A percentile compares a stretch with the other conserved stretches of the same genome.
These are phyloP conservation scores for Volucella inanis DNA, from an alignment of 2,888 invertebrate species.

Conservation along the genomic window DNA sequence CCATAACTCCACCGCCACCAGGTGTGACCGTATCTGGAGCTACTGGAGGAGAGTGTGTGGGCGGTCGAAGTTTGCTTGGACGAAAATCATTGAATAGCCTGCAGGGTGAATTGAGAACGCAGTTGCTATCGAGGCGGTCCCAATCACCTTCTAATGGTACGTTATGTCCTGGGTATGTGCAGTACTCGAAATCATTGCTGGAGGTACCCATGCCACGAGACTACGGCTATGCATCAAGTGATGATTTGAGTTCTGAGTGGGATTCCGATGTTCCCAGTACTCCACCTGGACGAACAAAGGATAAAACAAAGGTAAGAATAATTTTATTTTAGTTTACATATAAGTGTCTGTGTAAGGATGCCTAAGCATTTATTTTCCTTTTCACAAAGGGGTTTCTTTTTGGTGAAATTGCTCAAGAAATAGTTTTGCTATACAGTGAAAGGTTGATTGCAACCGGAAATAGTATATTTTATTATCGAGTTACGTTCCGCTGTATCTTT, in stretches of 20 bases:
- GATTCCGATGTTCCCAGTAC: slow-evolving; percentile 89
- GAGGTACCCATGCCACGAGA: slow-evolving; percentile 90
- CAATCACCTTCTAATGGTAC: slow-evolving; percentile 82
- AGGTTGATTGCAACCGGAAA: too few species aligned
- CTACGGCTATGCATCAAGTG: slow-evolving; percentile 95
- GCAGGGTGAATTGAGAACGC: slow-evolving; percentile 31
- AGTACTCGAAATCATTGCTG: slow-evolving; percentile 90
- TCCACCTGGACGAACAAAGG: slow-evolving; percentile 71
- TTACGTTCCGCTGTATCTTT: too few species aligned
- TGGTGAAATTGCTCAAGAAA: too few species aligned
- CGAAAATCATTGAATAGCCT: slow-evolving; percentile 2
- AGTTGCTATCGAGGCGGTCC: slow-evolving; percentile 82
- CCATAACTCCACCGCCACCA: slow-evolving; percentile 76
- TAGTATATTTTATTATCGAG: too few species aligned
- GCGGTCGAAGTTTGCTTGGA: slow-evolving; percentile 39
- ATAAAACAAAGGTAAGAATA: slow-evolving; percentile 76
- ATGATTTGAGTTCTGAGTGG: slow-evolving; percentile 96
- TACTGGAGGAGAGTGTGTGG: slow-evolving; percentile 57
- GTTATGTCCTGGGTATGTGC: slow-evolving; percentile 88
- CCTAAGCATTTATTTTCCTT: too few species aligned
- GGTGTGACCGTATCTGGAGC: slow-evolving; percentile 49
- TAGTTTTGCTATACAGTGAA: too few species aligned
- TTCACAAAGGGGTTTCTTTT: too few species aligned
- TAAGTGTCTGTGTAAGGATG: too few species aligned
- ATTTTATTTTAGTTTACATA: too few species aligned